These are phyloP conservation scores for Cheirogaleus medius DNA, from an alignment of 2,113 vertebrate genomes.

Conservation along the genomic window DNA sequence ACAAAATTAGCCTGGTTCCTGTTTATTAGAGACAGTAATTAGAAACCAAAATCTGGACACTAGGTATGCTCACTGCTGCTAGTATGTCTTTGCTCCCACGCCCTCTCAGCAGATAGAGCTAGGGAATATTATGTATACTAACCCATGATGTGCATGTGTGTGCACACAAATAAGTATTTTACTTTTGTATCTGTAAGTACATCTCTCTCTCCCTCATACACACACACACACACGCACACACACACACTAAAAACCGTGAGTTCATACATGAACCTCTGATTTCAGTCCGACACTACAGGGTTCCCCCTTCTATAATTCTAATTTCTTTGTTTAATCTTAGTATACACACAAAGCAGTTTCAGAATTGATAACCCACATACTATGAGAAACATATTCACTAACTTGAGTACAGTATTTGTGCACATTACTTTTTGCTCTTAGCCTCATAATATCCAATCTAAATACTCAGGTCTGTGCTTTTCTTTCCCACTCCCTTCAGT, in stretches of 20 bases:
- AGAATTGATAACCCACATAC: background rate
- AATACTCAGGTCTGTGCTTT: background rate
- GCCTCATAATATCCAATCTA: background rate
- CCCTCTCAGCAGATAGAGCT: background rate
- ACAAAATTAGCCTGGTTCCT: background rate
- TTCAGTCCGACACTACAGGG: background rate
- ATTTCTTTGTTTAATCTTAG: background rate
- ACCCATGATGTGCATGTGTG: background rate
- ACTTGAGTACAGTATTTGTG: background rate
- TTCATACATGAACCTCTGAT: background rate
- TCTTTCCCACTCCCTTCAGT: background rate
- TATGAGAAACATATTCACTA: background rate
- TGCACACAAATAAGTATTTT: background rate
- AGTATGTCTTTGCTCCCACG: background rate
- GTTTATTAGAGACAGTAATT: background rate
- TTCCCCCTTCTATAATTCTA: background rate
- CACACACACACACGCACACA: background rate
- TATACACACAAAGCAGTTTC: background rate
- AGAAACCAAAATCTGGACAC: background rate
- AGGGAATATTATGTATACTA: background rate
- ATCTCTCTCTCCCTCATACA: background rate
- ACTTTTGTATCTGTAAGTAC: background rate
- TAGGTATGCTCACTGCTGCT: background rate
- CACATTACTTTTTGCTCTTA: background rate
- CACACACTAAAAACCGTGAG: background rate